Conservation (phyloP, 1,140 invertebrate species). For the Arctopsyche grandis region DNA sequence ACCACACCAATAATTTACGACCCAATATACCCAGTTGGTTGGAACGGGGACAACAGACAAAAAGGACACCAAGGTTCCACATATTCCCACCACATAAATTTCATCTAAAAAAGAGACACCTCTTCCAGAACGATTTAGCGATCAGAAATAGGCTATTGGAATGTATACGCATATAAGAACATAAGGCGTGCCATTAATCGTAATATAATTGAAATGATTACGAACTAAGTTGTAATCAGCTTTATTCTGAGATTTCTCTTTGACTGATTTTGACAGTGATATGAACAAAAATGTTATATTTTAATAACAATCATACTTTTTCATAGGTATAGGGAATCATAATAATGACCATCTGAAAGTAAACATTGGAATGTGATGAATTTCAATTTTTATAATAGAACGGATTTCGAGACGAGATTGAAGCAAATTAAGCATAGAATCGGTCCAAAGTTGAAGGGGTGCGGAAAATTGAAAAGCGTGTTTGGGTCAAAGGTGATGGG, state of each 20-base stretch:
- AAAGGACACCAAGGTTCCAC: neutral
- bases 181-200: too few species aligned
- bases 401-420: neutral
- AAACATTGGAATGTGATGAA: neutral
- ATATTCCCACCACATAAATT: slow-evolving; percentile 3
- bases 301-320: too few species aligned
- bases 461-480: slow-evolving; percentile 15
- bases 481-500: slow-evolving; percentile 15
- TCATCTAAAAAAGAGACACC: neutral
- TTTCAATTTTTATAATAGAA: neutral
- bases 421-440: slow-evolving; percentile 13
- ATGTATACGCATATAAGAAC: too few species aligned
- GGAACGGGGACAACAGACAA: neutral
- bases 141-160: neutral
- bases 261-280: too few species aligned
- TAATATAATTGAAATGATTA: too few species aligned
- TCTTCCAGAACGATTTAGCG: neutral
- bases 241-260: too few species aligned
- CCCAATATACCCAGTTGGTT: neutral
- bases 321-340: too few species aligned
- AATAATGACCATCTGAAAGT: neutral
- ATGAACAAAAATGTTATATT: too few species aligned
- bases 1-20: slow-evolving; percentile 27
- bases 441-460: neutral
- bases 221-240: too few species aligned